These are phyloP conservation scores for Chrysomela aeneicollis DNA, from an alignment of 2,888 invertebrate genomes.

Conservation along the genomic window DNA sequence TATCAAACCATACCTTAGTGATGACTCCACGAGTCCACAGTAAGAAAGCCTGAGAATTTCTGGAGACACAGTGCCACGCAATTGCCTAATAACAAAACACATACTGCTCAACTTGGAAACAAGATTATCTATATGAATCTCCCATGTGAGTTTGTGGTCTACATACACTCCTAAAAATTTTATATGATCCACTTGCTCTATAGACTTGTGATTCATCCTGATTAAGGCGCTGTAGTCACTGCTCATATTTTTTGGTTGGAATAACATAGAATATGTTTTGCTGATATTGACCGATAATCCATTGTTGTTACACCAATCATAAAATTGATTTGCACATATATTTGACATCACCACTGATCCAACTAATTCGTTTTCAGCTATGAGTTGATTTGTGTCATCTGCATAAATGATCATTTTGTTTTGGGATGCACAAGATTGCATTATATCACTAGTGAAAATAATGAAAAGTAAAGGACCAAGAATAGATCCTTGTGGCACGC, in stretches of 20 bases:
- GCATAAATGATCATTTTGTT: background rate
- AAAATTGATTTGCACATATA: background rate
- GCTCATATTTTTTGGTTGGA: background rate
- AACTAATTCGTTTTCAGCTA: background rate
- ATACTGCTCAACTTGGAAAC: background rate
- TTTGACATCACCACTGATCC: background rate
- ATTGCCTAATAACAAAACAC: background rate
- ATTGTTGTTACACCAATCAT: background rate
- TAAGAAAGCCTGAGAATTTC: background rate
- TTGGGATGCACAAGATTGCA: background rate
- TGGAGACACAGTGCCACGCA: background rate
- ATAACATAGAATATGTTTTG: constrained; percentile 1
- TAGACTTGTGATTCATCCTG: background rate
- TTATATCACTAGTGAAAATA: constrained; percentile 1
- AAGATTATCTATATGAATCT: background rate
- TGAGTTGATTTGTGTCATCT: background rate
- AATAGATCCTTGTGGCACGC: background rate
- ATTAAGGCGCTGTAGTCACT: background rate
- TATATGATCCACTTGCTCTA: background rate
- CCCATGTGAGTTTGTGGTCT: background rate
- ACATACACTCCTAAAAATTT: background rate
- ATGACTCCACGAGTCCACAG: background rate
- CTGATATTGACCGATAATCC: background rate
- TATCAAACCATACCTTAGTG: too few species aligned
- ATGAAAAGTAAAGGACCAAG: background rate